A percentile compares a stretch with the other conserved stretches of the same genome.
Conservation (phyloP, 2,797 vertebrate species). For the Florisuga fusca region DNA sequence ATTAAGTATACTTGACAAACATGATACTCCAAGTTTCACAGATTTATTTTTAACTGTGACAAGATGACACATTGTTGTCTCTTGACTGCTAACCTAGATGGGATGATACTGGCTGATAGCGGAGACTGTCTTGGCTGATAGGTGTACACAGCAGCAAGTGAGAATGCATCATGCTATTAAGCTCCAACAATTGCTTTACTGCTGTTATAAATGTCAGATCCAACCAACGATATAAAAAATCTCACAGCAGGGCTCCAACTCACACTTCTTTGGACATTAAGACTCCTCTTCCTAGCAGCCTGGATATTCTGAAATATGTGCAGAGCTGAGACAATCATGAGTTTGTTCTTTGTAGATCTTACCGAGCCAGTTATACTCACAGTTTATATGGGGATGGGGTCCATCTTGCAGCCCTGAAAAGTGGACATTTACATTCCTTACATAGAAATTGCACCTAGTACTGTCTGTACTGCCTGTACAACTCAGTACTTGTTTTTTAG, state of each 20-base stretch:
- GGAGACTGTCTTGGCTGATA: slow-evolving; percentile 23
- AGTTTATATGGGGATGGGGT: neutral
- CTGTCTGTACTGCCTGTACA: neutral
- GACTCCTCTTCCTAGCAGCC: slow-evolving; percentile 30
- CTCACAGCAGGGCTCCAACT: slow-evolving; percentile 60
- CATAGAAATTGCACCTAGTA: neutral
- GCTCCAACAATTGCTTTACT: slow-evolving; percentile 57
- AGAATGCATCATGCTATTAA: slow-evolving; percentile 57
- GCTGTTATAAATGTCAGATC: slow-evolving; percentile 69
- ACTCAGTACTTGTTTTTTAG: neutral
- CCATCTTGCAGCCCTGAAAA: neutral
- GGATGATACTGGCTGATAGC: slow-evolving; percentile 54
- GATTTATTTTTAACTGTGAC: slow-evolving; percentile 61
- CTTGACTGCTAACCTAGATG: slow-evolving; percentile 55
- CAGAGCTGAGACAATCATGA: neutral
- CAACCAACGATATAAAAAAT: slow-evolving; percentile 39
- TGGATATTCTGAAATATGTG: slow-evolving; percentile 30
- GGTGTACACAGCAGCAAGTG: slow-evolving; percentile 15
- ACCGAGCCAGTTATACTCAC: neutral
- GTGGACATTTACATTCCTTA: neutral
- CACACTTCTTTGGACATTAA: slow-evolving; percentile 38
- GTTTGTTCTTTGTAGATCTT: neutral
- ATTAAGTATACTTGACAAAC: slow-evolving; percentile 60
- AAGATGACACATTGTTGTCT: slow-evolving; percentile 59
- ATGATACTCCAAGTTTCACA: slow-evolving; percentile 40